Base-by-base conservation (phyloP, 35 echinoderm and acorn worm genomes). In the Diadema setosum region DNA sequence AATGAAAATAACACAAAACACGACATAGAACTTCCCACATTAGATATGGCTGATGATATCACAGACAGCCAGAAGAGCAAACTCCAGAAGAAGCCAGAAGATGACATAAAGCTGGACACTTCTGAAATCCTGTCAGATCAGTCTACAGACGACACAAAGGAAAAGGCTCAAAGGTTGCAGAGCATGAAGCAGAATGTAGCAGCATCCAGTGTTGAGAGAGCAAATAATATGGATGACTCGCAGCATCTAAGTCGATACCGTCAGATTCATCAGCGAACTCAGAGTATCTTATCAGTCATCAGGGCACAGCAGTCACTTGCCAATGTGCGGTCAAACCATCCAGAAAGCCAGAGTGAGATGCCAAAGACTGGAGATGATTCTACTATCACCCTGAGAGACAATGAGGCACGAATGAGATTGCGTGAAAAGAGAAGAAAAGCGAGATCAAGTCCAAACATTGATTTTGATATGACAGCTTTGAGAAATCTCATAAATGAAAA, bases 181-280 rank as follows among this genome's bases (percentile, higher is more conserved):
- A 67, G 74, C 39, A 86, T 86, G 37, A 67, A 25, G 44, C 56
- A 86, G 24, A 86, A 43, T 65, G 18, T 31, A 58, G 43, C 43
- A 45, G 39, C 20, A n/a, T 65, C 37, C 49, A 39, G 26, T 23
- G 37, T 26, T 65, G 35, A 39, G 20, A 44, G 32, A 16, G 44
- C 9, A 5, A 48, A 39, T n/a, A n/a, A n/a, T 31, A 4, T 27
- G 75, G 65, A 58, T 32, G 89, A 84, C 14, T 41, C 46, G 16
- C 39, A 81, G 21, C 76, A 84, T 29, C 39, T 87, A 29, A 87
- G 44, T 46, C 75, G 87, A 39, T 84, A 39, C 52, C 69, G 16
- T 39, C 81, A 81, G 70, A 78, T 91, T 42, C 89, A 61, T 84
- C 87, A 91, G 67, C 81, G 90, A 57, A 96, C 94, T 5, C 52